Evolutionary conservation across 2,888 invertebrate species (phyloP).

Genomic region (Drosophila testacea): DNA sequence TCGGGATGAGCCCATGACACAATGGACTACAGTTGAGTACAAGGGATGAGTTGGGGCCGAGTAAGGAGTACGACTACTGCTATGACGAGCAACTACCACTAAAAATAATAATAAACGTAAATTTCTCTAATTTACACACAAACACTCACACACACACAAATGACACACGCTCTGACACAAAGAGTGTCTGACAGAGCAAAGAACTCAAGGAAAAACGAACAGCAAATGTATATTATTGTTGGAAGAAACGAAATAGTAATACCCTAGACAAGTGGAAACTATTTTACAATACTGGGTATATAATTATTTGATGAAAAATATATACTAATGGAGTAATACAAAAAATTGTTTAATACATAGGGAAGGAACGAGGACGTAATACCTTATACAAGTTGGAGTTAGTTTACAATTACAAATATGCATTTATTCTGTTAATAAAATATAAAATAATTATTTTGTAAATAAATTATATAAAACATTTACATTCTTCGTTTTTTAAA

Average conservation of each 20-base stretch:
- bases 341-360: too few relatives aligned
- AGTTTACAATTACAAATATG: too few relatives aligned
- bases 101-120: constrained; percentile 81
- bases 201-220: neutral
- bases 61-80: constrained; percentile 52
- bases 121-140: constrained; percentile 74
- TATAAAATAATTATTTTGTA: too few relatives aligned
- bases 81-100: constrained; percentile 73
- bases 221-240: neutral
- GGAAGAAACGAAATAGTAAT: constrained; percentile 3
- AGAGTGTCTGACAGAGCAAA: constrained; percentile 14
- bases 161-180: constrained; percentile 1
- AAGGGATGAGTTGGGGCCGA: neutral
- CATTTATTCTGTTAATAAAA: too few relatives aligned
- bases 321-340: too few relatives aligned
- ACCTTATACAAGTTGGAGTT: too few relatives aligned
- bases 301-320: too few relatives aligned
- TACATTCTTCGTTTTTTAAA: too few relatives aligned
- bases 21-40: constrained; percentile 56
- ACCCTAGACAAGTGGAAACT: neutral
- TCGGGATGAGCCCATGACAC: constrained; percentile 53
- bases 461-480: too few relatives aligned
- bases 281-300: too few relatives aligned
- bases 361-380: too few relatives aligned
- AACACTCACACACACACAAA: constrained; percentile 13